Evolutionary conservation across 1,140 invertebrate species (phyloP), one percentile per base, ranked within the genome.

Genomic region (Maniola jurtina): DNA sequence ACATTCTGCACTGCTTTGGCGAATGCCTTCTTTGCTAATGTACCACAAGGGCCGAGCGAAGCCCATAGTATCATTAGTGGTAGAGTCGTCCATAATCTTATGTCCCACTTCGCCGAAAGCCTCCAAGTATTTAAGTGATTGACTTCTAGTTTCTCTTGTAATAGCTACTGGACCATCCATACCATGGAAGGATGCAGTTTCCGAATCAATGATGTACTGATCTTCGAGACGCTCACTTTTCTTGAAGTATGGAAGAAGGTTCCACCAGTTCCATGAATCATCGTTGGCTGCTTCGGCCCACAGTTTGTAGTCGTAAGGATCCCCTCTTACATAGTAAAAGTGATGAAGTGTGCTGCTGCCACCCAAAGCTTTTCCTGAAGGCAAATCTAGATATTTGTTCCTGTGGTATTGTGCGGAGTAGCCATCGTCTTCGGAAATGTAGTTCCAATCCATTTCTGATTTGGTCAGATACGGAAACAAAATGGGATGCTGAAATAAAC

Each of bases 261-360:
- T 94, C 2, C 95, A 92, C 83, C 95, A 97, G 8, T 93, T 92
- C 97, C 97, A 98, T 0, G 66, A 57, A 0, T 47, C 8, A 40
- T 78, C 95, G 93, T 0, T 86, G 79, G 72, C 95, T 95, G 0
- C 61, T 91, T 64, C 35, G 61, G 75, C 80, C 90, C 79, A 84
- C 93, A 94, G 95, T 10, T 92, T 74, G 77, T 95, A 94, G 73
- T 95, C 71, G 0, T 58, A 14, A 0, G 68, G 65, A 65, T 93
- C 91, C 4, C 95, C 95, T 59, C 95, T 88, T 0, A 93, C 93
- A 64, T 95, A 95, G 0, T 94, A 93, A 93, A 96, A 92, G 70
- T 95, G 96, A 83, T 95, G 95, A 2, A 95, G 92, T 1, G 94
- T 91, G 14, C 94, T 95, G 1, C 93, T 93, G 2, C 95, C 95